Percentiles rank a stretch among this genome's conserved stretches.
Evolutionary conservation across 2,113 vertebrate species (phyloP).

Genomic region (Macrotis lagotis): DNA sequence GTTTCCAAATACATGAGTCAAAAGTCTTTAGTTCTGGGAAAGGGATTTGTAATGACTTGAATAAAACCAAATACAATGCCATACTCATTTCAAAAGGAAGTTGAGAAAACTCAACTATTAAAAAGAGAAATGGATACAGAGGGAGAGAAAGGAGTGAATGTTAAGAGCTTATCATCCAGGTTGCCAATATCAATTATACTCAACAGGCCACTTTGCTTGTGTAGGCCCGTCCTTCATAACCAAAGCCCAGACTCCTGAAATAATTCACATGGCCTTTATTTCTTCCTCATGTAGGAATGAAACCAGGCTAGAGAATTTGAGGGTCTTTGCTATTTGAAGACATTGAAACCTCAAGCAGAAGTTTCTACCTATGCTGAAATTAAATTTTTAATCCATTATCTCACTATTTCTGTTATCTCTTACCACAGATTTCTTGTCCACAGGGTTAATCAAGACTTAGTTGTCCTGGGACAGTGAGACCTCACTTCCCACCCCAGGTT

Average conservation of each 20-base stretch:
- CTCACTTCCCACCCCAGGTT: background rate
- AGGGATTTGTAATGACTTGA: background rate
- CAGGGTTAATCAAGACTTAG: background rate
- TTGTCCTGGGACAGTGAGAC: background rate
- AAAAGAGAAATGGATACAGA: background rate
- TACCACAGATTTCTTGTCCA: background rate
- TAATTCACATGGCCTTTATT: background rate
- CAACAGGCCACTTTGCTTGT: background rate
- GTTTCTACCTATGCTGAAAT: background rate
- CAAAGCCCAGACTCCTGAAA: background rate
- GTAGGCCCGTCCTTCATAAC: background rate
- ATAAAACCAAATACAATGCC: no score
- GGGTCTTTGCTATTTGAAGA: background rate
- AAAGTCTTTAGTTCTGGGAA: conserved; percentile 29
- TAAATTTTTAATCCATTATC: background rate
- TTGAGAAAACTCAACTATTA: background rate
- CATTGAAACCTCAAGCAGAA: background rate
- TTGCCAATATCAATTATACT: background rate
- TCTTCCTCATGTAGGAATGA: background rate
- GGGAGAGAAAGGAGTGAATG: background rate
- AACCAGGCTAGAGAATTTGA: background rate
- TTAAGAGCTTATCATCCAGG: background rate
- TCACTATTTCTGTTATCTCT: background rate
- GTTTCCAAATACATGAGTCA: background rate
- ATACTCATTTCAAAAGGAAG: background rate